Evolutionary conservation across 2,113 vertebrate genomes (phyloP), one percentile per base, ranked within the genome.

Genomic region (Ardeotis arabs): DNA sequence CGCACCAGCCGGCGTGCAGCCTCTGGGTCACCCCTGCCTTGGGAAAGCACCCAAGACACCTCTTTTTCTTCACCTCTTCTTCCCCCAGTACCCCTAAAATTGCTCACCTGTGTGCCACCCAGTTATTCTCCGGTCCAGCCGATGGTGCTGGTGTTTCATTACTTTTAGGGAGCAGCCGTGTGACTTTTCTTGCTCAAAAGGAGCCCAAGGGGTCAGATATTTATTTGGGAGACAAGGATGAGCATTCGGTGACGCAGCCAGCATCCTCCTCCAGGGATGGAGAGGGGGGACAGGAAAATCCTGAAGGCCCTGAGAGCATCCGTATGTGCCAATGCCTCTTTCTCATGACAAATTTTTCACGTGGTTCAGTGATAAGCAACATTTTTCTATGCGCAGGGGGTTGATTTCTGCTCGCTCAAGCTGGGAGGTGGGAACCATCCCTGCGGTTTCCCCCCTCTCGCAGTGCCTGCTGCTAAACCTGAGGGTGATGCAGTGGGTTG

Each of bases 1-100:
- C 2, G 14, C 37, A 18, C 16, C 7, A 0, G 31, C 41, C 2
- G 4, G 19, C 0, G 7, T 20, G 76, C 39, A 25, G 33, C 18
- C 31, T 27, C 58, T 0, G 1, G 21, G 29, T 59, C 50, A 53
- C 59, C 39, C 21, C 45, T n/a, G 29, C 44, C 52, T 73, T 2
- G 3, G 49, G 35, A 63, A 73, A 33, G 9, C 25, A 33, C n/a
- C 39, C 23, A 16, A 35, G 45, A 10, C 53, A 41, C 8, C 39
- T 44, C 27, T 28, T 67, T 49, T 59, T 25, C 16, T 72, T 73
- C 53, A 44, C 7, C 7, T 4, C 28, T 49, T 14, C 20, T 83
- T 58, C 28, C 24, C 37, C 9, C 33, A 35, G 6, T 14, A 3
- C 33, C 45, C 31, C 33, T 63, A 39, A 52, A 55, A 29, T 33